Percentiles rank a stretch among this genome's conserved stretches.
These are phyloP conservation scores for Ovibos moschatus DNA, from an alignment of 2,113 vertebrate species.

Conservation along the genomic window DNA sequence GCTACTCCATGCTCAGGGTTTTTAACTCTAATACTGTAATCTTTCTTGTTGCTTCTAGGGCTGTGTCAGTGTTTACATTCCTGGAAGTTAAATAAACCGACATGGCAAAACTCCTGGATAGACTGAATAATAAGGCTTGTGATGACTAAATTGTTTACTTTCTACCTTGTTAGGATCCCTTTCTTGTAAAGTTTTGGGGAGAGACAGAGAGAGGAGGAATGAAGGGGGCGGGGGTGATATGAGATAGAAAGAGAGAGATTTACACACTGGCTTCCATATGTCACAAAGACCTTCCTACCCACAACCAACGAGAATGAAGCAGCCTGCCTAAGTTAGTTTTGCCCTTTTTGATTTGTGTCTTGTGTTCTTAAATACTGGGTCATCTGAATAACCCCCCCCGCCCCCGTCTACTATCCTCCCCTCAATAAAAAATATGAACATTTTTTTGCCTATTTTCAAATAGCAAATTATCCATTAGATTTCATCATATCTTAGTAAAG, in stretches of 20 bases:
- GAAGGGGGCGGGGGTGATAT: neutral
- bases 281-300: slow-evolving; percentile 44
- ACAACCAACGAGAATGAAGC: neutral
- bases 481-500: slow-evolving; percentile 99
- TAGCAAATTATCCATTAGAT: slow-evolving; percentile 98
- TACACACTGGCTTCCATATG: slow-evolving; percentile 63
- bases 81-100: slow-evolving; percentile 71
- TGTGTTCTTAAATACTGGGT: slow-evolving; percentile 4
- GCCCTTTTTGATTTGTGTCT: slow-evolving; percentile 37
- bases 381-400: neutral
- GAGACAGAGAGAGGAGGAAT: slow-evolving; percentile 35
- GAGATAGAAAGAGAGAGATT: slow-evolving; percentile 50
- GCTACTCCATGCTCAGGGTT: slow-evolving; percentile 62
- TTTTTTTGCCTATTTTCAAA: slow-evolving; percentile 90
- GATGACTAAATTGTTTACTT: slow-evolving; percentile 65
- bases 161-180: slow-evolving; percentile 72
- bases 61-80: slow-evolving; percentile 68
- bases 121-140: slow-evolving; percentile 47
- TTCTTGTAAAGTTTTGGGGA: slow-evolving; percentile 63
- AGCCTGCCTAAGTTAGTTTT: neutral
- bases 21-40: slow-evolving; percentile 74
- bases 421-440: slow-evolving; percentile 57
- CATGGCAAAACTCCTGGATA: slow-evolving; percentile 64
- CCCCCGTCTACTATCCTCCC: neutral
- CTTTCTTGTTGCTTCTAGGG: slow-evolving; percentile 54